Conservation (phyloP, 2,888 invertebrate genomes). For the Morpho helenor region DNA sequence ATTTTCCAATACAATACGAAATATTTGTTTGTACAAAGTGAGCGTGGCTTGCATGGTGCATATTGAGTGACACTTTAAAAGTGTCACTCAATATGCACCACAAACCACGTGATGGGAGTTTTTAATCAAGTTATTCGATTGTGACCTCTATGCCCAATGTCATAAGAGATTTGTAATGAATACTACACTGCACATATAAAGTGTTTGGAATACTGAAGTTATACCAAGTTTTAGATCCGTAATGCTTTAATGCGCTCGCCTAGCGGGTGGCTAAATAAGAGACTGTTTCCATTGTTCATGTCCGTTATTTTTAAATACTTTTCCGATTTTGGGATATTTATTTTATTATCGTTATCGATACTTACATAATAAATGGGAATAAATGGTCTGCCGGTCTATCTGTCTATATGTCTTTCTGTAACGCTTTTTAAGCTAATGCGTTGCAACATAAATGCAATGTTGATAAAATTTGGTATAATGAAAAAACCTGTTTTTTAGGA, state of each 20-base stretch:
- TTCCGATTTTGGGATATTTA: too few relatives aligned
- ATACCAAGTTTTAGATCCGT: slow-evolving; percentile 50
- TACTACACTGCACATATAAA: slow-evolving; percentile 18
- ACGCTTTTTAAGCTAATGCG: too few relatives aligned
- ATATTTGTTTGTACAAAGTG: slow-evolving; percentile 6
- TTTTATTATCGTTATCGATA: too few relatives aligned
- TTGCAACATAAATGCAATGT: too few relatives aligned
- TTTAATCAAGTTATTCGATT: not conserved
- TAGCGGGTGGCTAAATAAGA: slow-evolving; percentile 48
- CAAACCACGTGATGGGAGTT: not conserved
- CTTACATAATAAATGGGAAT: not conserved
- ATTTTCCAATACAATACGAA: not conserved
- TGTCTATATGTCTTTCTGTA: too few relatives aligned
- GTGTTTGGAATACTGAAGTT: slow-evolving; percentile 42
- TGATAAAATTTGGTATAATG: too few relatives aligned
- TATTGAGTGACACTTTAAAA: too few relatives aligned
- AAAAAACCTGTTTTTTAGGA: too few relatives aligned
- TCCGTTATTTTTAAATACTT: too few relatives aligned
- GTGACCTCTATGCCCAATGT: not conserved
- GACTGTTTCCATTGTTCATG: slow-evolving; percentile 34
- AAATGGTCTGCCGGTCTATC: too few relatives aligned
- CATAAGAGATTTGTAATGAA: not conserved
- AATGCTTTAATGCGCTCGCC: slow-evolving; percentile 63
- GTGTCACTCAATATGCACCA: slow-evolving; percentile 7
- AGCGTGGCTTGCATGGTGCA: slow-evolving; percentile 18